Percentiles rank a stretch among this genome's conserved stretches.
These are phyloP conservation scores for Sclerurus mexicanus DNA, from an alignment of 2,113 vertebrate genomes.

Conservation along the genomic window DNA sequence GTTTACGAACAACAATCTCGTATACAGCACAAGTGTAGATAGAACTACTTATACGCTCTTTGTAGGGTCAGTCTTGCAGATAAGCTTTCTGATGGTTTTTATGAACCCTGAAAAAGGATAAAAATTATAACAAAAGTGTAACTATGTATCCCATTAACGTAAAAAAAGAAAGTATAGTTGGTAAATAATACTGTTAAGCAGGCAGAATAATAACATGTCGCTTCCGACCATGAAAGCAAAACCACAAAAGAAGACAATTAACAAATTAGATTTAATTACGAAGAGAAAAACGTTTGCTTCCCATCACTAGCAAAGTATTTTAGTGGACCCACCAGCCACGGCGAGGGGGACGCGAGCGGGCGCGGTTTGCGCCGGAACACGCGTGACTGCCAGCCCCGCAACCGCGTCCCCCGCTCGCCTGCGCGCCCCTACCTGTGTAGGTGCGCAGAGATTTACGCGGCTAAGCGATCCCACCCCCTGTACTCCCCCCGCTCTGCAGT, in stretches of 20 bases:
- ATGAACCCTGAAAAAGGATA: constrained; percentile 6
- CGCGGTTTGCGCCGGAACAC: neutral
- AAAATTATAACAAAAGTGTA: constrained; percentile 61
- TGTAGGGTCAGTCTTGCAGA: constrained; percentile 4
- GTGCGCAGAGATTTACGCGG: neutral
- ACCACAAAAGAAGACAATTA: constrained; percentile 54
- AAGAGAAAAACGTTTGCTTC: constrained; percentile 29
- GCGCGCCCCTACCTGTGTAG: neutral
- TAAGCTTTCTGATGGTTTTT: neutral
- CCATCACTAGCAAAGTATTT: neutral
- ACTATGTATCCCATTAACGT: constrained; percentile 35
- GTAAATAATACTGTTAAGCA: constrained; percentile 68
- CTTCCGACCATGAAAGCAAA: constrained; percentile 43
- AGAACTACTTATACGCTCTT: neutral
- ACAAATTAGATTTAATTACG: constrained; percentile 65
- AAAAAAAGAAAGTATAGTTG: constrained; percentile 56
- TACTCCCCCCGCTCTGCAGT: neutral
- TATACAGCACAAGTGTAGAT: neutral
- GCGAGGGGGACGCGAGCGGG: neutral
- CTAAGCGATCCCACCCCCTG: neutral
- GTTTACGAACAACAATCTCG: neutral
- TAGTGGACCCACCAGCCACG: neutral
- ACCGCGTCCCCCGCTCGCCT: neutral
- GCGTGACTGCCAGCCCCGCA: neutral
- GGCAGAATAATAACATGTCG: constrained; percentile 51